Conservation (phyloP, 2,797 vertebrate species). For the Lagocephalus sceleratus region DNA sequence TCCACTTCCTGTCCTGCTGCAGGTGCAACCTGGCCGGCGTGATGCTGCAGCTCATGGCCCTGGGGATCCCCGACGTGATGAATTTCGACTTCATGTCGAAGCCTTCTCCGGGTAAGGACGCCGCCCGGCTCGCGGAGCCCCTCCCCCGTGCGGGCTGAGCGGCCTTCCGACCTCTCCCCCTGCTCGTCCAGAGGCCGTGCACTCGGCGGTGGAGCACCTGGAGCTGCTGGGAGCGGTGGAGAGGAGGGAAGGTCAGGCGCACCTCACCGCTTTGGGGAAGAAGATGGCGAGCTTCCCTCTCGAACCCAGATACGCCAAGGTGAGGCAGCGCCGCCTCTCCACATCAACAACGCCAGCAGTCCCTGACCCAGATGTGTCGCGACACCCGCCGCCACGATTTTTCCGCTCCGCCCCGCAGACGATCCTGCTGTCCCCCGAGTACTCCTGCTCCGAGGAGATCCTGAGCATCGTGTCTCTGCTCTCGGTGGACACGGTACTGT, state of each 20-base stretch:
- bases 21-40: constrained; percentile 94
- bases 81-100: constrained; percentile 98
- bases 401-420: constrained; percentile 74
- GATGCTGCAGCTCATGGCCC: constrained; percentile 90
- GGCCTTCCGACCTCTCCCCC: not conserved
- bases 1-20: constrained; percentile 13
- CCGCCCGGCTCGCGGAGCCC: too few species aligned
- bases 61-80: constrained; percentile 88
- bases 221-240: constrained; percentile 89
- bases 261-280: constrained; percentile 86
- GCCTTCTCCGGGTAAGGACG: constrained; percentile 86
- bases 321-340: constrained; percentile 65
- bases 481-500: constrained; percentile 91
- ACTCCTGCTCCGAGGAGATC: constrained; percentile 90
- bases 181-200: constrained; percentile 81
- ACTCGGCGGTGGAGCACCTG: constrained; percentile 85
- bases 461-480: constrained; percentile 89
- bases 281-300: constrained; percentile 96
- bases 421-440: constrained; percentile 88
- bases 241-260: constrained; percentile 80
- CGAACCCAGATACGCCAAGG: constrained; percentile 94
- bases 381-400: constrained; percentile 1
- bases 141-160: not conserved
- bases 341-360: not conserved
- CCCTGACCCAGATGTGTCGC: not conserved